Evolutionary conservation across 2,797 vertebrate genomes (phyloP).

Genomic region (Eulemur coronatus): DNA sequence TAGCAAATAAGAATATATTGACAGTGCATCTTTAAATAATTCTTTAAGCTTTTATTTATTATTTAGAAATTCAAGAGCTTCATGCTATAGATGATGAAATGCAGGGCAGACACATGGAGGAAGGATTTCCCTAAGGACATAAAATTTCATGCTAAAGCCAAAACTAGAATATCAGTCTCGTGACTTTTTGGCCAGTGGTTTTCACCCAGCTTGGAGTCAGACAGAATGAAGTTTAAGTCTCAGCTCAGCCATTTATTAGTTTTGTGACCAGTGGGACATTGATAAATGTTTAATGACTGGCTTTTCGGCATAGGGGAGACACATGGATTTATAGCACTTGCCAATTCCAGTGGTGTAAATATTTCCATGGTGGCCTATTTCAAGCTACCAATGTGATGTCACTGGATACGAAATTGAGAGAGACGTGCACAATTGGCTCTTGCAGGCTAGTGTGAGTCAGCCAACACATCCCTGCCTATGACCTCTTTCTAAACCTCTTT

Average conservation of each 20-base stretch:
- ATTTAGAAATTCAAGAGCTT: not conserved
- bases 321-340: not conserved
- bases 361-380: not conserved
- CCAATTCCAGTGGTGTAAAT: not conserved
- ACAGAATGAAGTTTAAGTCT: not conserved
- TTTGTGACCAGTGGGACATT: not conserved
- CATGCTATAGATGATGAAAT: not conserved
- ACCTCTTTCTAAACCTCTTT: not conserved
- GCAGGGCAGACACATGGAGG: not conserved
- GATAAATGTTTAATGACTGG: not conserved
- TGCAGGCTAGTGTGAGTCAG: rapidly evolving
- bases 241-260: not conserved
- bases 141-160: not conserved
- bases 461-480: not conserved
- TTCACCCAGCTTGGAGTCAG: not conserved
- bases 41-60: not conserved
- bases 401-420: not conserved
- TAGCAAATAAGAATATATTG: not conserved
- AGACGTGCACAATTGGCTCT: not conserved
- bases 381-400: not conserved
- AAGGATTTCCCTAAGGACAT: not conserved
- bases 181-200: not conserved
- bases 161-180: not conserved
- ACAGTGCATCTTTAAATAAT: not conserved
- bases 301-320: not conserved